A percentile compares a stretch with the other conserved stretches of the same genome.
These are phyloP conservation scores for Sander vitreus DNA, from an alignment of 2,113 vertebrate species.

Conservation along the genomic window DNA sequence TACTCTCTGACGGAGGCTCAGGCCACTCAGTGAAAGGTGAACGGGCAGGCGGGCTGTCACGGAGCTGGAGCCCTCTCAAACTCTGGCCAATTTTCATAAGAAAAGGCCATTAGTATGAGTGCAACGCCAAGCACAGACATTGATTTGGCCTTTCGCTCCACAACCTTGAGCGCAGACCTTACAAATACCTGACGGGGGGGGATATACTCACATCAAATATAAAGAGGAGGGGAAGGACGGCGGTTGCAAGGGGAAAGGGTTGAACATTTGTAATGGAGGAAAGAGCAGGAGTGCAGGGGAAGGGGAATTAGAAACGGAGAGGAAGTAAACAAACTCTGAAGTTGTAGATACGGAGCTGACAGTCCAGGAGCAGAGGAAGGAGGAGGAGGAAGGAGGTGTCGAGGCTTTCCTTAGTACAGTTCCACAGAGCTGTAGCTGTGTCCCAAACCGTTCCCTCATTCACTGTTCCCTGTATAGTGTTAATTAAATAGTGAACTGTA, in stretches of 20 bases:
- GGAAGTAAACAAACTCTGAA: constrained; percentile 25
- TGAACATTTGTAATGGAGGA: constrained; percentile 32
- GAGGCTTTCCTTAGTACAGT: background rate
- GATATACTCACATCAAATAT: background rate
- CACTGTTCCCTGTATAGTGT: no score
- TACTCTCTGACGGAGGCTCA: constrained; percentile 2
- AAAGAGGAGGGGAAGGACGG: background rate
- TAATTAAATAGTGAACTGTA: no score
- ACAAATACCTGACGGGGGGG: constrained; percentile 31
- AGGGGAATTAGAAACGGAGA: constrained; percentile 32
- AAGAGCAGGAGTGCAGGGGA: background rate
- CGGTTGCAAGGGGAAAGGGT: background rate
- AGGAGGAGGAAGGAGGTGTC: background rate
- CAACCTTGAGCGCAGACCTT: constrained; percentile 64
- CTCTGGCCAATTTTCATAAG: constrained; percentile 55
- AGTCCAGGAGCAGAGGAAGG: background rate
- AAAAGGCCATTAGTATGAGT: constrained; percentile 58
- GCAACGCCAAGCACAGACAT: constrained; percentile 51
- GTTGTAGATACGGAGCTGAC: background rate
- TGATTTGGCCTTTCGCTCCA: constrained; percentile 75
- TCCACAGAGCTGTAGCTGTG: background rate
- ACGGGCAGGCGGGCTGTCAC: constrained; percentile 39
- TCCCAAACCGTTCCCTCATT: no score
- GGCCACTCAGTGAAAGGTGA: constrained; percentile 46
- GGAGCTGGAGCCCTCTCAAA: constrained; percentile 20